Conservation (phyloP, 2,797 vertebrate species). For the Helarctos malayanus region DNA sequence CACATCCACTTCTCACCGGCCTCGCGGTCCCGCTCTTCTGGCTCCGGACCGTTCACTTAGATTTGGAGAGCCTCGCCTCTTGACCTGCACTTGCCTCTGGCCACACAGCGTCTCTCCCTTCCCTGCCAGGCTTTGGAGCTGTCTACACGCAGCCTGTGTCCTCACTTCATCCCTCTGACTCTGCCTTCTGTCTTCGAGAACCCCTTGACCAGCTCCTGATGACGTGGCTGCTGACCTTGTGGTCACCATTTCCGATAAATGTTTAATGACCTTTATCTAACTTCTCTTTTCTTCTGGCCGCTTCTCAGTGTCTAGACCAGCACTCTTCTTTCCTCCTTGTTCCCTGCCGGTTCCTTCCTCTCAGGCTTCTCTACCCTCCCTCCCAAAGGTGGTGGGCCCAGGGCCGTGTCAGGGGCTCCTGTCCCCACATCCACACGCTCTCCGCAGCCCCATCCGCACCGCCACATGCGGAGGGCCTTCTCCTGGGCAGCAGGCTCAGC, state of each 20-base stretch:
- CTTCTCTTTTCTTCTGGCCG: neutral
- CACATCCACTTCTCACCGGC: neutral
- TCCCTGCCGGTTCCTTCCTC: neutral
- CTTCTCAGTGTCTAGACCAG: neutral
- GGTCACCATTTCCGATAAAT: neutral
- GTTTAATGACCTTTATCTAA: neutral
- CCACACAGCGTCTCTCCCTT: neutral
- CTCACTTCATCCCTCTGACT: neutral
- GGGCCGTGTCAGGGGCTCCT: neutral
- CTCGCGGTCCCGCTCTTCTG: neutral
- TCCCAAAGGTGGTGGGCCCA: neutral
- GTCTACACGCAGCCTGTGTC: accelerated
- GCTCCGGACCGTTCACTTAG: neutral
- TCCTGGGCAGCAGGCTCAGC: neutral
- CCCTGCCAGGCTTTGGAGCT: neutral
- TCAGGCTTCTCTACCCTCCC: neutral
- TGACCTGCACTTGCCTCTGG: neutral
- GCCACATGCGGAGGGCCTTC: neutral
- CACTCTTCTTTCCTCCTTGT: neutral
- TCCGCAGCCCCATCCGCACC: neutral
- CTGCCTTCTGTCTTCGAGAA: neutral
- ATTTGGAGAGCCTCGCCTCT: neutral
- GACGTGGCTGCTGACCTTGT: neutral
- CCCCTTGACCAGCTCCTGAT: neutral
- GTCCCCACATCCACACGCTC: neutral